Percentiles rank a stretch among this genome's conserved stretches.
Conservation (phyloP, 2,797 vertebrate species). For the Tragopan temminckii region DNA sequence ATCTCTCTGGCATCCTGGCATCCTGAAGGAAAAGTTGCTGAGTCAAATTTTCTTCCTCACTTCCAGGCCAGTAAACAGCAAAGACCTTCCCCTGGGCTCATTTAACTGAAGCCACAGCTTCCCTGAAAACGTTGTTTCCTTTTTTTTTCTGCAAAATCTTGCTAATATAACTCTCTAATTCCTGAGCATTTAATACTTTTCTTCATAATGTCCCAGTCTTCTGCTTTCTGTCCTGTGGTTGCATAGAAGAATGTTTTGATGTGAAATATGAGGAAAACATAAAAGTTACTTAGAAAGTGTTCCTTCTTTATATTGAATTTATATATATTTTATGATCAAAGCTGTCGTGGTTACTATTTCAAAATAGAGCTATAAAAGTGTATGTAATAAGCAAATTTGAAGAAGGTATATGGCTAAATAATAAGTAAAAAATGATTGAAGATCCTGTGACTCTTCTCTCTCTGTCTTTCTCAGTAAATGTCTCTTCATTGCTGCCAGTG, state of each 20-base stretch:
- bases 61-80: slow-evolving; percentile 54
- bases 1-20: slow-evolving; percentile 43
- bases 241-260: not conserved
- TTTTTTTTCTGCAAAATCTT: not conserved
- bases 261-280: not conserved
- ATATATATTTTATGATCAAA: not conserved
- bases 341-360: not conserved
- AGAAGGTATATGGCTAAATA: not conserved
- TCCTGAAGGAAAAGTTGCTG: slow-evolving; percentile 70
- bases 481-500: not conserved
- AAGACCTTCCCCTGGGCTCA: slow-evolving; percentile 58
- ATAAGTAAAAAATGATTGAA: not conserved
- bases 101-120: slow-evolving; percentile 53
- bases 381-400: not conserved
- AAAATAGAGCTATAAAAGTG: not conserved
- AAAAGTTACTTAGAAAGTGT: not conserved
- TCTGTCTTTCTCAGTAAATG: not conserved
- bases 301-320: slow-evolving; percentile 2
- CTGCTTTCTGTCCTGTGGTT: not conserved
- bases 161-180: not conserved
- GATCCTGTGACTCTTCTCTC: not conserved
- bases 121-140: not conserved
- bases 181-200: not conserved
- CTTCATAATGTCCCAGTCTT: not conserved
- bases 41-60: slow-evolving; percentile 61